A percentile compares a stretch with the other conserved stretches of the same genome.
phyloP scores from a whole-genome alignment of 2,113 vertebrate genomes.

The Cheilinus undulatus region DNA sequence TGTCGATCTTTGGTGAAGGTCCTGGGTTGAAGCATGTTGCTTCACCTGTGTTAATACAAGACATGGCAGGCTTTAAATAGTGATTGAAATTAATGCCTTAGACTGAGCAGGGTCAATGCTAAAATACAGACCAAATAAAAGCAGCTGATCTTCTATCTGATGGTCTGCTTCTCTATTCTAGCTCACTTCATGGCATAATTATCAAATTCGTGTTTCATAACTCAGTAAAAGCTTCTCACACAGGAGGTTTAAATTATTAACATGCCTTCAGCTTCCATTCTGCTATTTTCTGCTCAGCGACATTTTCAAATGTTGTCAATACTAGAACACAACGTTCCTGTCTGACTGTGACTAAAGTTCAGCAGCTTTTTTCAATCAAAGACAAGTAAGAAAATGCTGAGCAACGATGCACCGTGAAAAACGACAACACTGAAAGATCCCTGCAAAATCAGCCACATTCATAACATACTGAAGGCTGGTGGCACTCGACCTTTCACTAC shows the following conservation, averaged over 20 bases:
- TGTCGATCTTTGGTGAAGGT: no score
- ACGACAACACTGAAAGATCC: not conserved
- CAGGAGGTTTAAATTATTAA: not conserved
- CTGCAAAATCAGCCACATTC: not conserved
- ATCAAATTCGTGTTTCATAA: not conserved
- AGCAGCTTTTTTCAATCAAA: not conserved
- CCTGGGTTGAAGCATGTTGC: no score
- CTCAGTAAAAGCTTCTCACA: not conserved
- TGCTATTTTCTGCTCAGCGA: not conserved
- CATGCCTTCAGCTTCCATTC: not conserved
- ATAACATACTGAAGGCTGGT: no score
- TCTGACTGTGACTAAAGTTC: not conserved
- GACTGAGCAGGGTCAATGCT: no score
- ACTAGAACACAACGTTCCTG: not conserved
- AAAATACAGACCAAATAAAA: no score
- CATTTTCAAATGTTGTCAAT: not conserved
- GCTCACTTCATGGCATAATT: no score
- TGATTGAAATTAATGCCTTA: no score
- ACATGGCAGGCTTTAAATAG: no score
- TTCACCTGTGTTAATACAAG: no score
- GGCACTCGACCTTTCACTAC: no score
- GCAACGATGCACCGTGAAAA: not conserved
- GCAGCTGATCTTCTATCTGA: no score
- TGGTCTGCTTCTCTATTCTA: no score
- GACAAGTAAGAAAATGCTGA: not conserved